phyloP scores from a whole-genome alignment of 2,888 invertebrate genomes.

The Mythimna lalbum region DNA sequence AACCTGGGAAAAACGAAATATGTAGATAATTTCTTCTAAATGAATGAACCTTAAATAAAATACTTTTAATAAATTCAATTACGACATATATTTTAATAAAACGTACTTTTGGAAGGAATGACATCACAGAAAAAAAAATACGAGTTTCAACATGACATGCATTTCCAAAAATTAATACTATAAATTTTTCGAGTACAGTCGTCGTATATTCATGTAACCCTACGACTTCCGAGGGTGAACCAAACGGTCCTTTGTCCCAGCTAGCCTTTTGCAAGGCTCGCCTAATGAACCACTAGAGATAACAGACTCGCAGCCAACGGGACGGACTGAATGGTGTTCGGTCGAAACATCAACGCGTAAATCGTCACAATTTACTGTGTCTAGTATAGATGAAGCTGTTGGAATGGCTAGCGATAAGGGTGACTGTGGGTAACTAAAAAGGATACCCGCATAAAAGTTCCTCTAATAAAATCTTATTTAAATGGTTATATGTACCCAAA shows the following conservation, averaged over 20 bases:
- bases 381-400: conserved; percentile 18
- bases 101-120: no score
- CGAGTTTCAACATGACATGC: no score
- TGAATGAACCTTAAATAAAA: no score
- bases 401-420: conserved; percentile 39
- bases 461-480: conserved; percentile 7
- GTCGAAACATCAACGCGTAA: conserved; percentile 37
- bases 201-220: conserved; percentile 55
- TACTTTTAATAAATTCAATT: no score
- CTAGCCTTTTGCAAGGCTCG: conserved; percentile 69
- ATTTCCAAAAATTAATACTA: no score
- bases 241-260: conserved; percentile 65
- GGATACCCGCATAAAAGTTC: background rate
- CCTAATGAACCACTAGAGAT: conserved; percentile 80
- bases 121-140: no score
- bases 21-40: no score
- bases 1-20: background rate
- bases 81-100: no score
- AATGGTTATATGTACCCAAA: background rate
- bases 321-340: conserved; percentile 37
- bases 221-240: conserved; percentile 61
- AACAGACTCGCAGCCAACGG: conserved; percentile 70
- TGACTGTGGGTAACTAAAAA: conserved; percentile 19
- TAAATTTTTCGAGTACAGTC: conserved; percentile 21
- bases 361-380: conserved; percentile 44